Percentiles rank a stretch among this genome's conserved stretches.
Conservation (phyloP, 2,888 invertebrate genomes). For the Omphaloscelis lunosa region DNA sequence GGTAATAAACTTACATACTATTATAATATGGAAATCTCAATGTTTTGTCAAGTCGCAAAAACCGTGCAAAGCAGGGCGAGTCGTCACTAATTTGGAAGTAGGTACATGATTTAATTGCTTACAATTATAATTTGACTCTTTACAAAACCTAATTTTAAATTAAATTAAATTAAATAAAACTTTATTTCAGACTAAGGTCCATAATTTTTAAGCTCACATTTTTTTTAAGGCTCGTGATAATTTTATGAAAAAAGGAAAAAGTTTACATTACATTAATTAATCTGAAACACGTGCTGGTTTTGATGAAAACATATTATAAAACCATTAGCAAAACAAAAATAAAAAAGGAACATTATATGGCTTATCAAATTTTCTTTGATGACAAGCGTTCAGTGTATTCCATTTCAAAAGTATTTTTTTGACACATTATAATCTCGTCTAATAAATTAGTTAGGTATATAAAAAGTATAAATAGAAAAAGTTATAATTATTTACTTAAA, state of each 20-base stretch:
- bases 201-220: no score
- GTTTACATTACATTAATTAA: neutral
- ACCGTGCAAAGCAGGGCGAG: no score
- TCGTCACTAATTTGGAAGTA: neutral
- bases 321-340: neutral
- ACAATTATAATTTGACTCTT: neutral
- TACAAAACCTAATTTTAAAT: neutral
- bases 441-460: neutral
- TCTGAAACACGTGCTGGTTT: neutral
- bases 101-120: neutral
- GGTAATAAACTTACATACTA: neutral
- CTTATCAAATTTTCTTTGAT: neutral
- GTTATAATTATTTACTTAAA: no score
- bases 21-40: no score
- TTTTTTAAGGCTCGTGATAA: neutral
- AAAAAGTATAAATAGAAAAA: neutral
- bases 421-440: neutral
- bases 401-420: neutral
- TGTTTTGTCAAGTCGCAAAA: no score
- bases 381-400: neutral
- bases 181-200: no score
- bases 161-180: no score
- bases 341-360: neutral
- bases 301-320: no score
- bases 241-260: neutral